Evolutionary conservation across 1,140 invertebrate species (phyloP).

Genomic region (Lysiphlebus fabarum): DNA sequence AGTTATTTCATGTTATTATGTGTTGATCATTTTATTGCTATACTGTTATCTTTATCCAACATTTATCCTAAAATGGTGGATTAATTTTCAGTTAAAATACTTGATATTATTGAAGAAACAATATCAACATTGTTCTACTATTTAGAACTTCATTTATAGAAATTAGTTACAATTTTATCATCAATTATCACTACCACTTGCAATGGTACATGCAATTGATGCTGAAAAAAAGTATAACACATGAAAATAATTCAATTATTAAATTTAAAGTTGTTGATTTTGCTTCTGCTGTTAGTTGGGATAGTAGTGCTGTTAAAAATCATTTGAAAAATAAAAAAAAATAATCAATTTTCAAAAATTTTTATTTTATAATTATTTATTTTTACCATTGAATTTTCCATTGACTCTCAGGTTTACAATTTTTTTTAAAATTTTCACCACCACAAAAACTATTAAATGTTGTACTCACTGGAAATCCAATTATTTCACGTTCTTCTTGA

Average conservation of each 20-base stretch:
- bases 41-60: too few relatives aligned
- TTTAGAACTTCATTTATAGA: slow-evolving; percentile 76
- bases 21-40: too few relatives aligned
- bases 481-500: slow-evolving; percentile 94
- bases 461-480: slow-evolving; percentile 74
- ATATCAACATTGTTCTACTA: slow-evolving; percentile 89
- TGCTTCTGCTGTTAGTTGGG: slow-evolving; percentile 83
- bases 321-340: slow-evolving; percentile 86
- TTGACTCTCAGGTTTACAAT: slow-evolving; percentile 36
- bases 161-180: slow-evolving; percentile 71
- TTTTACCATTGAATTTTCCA: slow-evolving; percentile 49
- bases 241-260: slow-evolving; percentile 64
- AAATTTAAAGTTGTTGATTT: slow-evolving; percentile 86
- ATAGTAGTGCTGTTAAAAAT: slow-evolving; percentile 83
- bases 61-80: too few relatives aligned
- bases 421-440: slow-evolving; percentile 34
- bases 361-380: too few relatives aligned
- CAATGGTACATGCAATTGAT: slow-evolving; percentile 79
- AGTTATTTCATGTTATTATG: too few relatives aligned
- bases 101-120: slow-evolving; percentile 89
- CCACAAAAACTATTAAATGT: slow-evolving; percentile 91
- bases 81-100: slow-evolving; percentile 69
- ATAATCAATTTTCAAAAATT: too few relatives aligned
- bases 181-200: slow-evolving; percentile 73
- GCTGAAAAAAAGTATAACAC: slow-evolving; percentile 62